Conservation (phyloP, 2,888 invertebrate species). For the Anagyrus pseudococci region DNA sequence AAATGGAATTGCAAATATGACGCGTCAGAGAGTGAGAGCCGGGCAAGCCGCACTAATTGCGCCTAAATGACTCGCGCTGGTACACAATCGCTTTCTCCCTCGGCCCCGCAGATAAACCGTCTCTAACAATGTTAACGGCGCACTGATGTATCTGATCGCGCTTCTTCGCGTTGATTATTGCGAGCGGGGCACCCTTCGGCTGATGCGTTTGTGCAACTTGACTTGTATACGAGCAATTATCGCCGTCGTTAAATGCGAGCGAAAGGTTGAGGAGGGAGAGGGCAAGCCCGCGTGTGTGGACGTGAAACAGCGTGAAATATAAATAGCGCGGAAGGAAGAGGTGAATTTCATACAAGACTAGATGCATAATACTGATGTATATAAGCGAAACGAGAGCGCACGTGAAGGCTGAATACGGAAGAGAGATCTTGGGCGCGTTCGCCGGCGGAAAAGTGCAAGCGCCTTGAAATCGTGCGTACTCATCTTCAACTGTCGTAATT, state of each 20-base stretch:
- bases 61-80: conserved; percentile 25
- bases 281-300: background rate
- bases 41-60: conserved; percentile 28
- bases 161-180: conserved; percentile 22
- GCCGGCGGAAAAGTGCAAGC: no score
- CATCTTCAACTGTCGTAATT: no score
- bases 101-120: conserved; percentile 6
- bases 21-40: background rate
- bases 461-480: no score
- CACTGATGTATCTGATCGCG: conserved; percentile 36
- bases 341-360: no score
- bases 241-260: conserved; percentile 37
- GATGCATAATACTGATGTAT: no score
- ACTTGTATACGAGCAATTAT: conserved; percentile 31
- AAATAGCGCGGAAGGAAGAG: no score
- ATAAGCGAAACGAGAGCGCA: no score
- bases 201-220: conserved; percentile 1
- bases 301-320: no score
- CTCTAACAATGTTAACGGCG: conserved; percentile 37
- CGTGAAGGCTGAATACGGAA: no score
- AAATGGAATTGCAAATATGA: conserved; percentile 36
- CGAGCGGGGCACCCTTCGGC: no score
- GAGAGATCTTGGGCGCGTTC: no score
- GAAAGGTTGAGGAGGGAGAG: conserved; percentile 9
- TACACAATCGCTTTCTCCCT: conserved; percentile 8